Conservation (phyloP, 2,113 vertebrate species). For the Eudyptes chrysolophus region DNA sequence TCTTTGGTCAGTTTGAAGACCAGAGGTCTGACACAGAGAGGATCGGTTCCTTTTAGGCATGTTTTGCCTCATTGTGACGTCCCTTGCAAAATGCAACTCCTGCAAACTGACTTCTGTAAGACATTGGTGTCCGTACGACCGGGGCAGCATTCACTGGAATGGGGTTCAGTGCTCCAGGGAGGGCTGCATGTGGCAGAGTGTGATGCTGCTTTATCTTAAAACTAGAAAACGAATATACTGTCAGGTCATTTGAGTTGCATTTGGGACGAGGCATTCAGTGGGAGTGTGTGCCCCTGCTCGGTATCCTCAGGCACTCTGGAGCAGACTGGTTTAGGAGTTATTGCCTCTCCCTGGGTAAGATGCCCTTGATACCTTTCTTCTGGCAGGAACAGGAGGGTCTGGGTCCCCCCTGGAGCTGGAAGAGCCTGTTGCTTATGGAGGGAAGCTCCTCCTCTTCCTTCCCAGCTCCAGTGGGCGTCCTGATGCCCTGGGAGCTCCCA, state of each 20-base stretch:
- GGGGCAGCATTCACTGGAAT: not conserved
- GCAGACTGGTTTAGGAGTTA: not conserved
- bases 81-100: not conserved
- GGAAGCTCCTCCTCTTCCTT: not conserved
- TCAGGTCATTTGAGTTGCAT: not conserved
- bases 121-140: rapidly evolving
- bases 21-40: not conserved
- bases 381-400: not conserved
- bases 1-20: not conserved
- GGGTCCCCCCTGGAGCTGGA: not conserved
- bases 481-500: not conserved
- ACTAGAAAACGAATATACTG: rapidly evolving
- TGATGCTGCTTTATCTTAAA: not conserved
- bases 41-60: not conserved
- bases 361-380: not conserved
- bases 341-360: not conserved
- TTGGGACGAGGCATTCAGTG: not conserved
- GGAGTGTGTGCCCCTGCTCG: not conserved
- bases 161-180: not conserved
- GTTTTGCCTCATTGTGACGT: not conserved
- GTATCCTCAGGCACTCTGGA: not conserved
- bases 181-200: not conserved
- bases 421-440: not conserved
- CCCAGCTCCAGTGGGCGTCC: not conserved
- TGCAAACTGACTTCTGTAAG: not conserved